Base-by-base conservation (phyloP, 2,888 invertebrate genomes). In the Phyllotreta striolata region DNA sequence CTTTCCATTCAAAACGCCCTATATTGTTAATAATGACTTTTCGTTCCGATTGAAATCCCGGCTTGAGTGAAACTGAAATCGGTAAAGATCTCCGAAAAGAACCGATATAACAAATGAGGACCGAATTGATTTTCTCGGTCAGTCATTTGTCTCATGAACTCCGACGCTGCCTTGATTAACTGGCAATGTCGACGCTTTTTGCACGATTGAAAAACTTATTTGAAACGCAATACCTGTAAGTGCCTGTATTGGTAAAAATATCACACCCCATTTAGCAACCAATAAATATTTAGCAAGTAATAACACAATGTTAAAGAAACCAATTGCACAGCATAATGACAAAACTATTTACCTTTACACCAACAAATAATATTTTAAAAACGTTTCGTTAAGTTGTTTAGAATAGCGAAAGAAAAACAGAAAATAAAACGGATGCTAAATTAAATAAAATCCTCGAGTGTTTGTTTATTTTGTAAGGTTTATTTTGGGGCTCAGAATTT, bases 61-160 rank as follows among this genome's bases (percentile, higher is more conserved):
- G 46, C 55, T 61, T 60, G 52, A 68, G 54, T 60, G 62, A 63
- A 60, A 65, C 59, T 54, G 67, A 64, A 66, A 65, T 64, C 67
- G 64, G 63, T 64, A 69, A 69, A 68, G 60, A 66, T 62, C 71
- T 63, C 14, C 55, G 47, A 63, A 65, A 63, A 60, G 66, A 60
- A 70, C 65, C 65, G 40, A 56, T 64, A 47, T 74, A 73, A 77
- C 76, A 76, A 77, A 78, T 76, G 75, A 72, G 73, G 66, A 69
- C 65, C 67, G 74, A 74, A 78, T 78, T 76, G 77, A 78, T 77
- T 78, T 78, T 76, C 73, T 74, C 74, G 76, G 76, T 77, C 76
- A 74, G 75, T 77, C 77, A 77, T 78, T 78, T 77, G 76, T 77
- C 77, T 76, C 75, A 58, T 66, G 63, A 67, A 70, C 71, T 70